Conservation (phyloP, 2,888 invertebrate species). For the Galerucella nymphaeae region DNA sequence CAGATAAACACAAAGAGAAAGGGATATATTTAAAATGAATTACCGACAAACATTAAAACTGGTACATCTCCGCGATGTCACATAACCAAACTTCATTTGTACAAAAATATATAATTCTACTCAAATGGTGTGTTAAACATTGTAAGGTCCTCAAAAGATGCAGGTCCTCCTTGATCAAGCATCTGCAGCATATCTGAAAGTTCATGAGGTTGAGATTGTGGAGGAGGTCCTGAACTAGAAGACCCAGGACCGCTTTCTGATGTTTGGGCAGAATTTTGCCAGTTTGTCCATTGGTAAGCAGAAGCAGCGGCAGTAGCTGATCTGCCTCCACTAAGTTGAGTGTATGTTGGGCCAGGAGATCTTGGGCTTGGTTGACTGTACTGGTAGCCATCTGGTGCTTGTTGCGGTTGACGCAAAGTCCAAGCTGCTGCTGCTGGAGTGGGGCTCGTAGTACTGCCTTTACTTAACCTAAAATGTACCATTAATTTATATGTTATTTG, state of each 20-base stretch:
- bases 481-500: too few relatives aligned
- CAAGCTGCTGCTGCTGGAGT: constrained; percentile 77
- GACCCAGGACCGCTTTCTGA: constrained; percentile 65
- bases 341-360: constrained; percentile 87
- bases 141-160: constrained; percentile 88
- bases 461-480: constrained; percentile 67
- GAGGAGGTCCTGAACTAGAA: constrained; percentile 70
- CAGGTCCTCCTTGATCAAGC: constrained; percentile 84
- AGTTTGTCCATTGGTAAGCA: constrained; percentile 62
- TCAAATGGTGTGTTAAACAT: constrained; percentile 90
- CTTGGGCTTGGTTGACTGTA: constrained; percentile 75
- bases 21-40: not conserved
- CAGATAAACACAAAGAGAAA: not conserved
- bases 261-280: constrained; percentile 58
- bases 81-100: constrained; percentile 25
- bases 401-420: constrained; percentile 72
- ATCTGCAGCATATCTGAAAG: constrained; percentile 94
- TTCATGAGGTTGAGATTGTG: constrained; percentile 81
- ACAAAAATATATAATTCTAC: constrained; percentile 56
- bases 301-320: constrained; percentile 53
- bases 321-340: constrained; percentile 77
- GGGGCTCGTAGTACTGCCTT: constrained; percentile 76
- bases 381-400: constrained; percentile 78
- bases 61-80: constrained; percentile 13
- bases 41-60: not conserved